Evolutionary conservation across 2,797 vertebrate species (phyloP).

Genomic region (Thunnus albacares): DNA sequence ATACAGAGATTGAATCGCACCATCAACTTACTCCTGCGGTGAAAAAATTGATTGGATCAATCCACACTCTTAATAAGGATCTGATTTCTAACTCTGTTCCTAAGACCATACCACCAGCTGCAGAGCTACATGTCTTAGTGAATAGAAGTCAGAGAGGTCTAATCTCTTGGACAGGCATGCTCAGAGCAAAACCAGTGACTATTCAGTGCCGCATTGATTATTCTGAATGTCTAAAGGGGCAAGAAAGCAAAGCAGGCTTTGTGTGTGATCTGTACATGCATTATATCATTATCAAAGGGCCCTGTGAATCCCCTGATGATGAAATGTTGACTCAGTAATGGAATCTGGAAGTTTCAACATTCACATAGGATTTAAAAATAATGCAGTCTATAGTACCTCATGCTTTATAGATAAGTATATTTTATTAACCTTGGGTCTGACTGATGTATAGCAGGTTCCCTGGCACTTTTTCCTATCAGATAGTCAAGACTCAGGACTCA

Average conservation of each 20-base stretch:
- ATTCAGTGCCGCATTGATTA: constrained; percentile 74
- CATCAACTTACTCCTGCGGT: constrained; percentile 67
- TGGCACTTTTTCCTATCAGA: constrained; percentile 26
- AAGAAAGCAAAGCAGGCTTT: constrained; percentile 27
- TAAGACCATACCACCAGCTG: constrained; percentile 56
- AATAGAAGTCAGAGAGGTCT: constrained; percentile 58
- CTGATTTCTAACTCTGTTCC: constrained; percentile 69
- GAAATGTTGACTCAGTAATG: constrained; percentile 51
- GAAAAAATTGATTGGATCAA: constrained; percentile 79
- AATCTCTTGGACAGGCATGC: constrained; percentile 54
- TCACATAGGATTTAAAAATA: constrained; percentile 33
- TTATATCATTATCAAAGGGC: constrained; percentile 48
- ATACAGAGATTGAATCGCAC: constrained; percentile 64
- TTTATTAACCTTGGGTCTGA: constrained; percentile 47
- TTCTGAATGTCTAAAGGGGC: constrained; percentile 57
- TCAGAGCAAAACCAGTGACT: constrained; percentile 44
- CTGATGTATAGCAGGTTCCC: constrained; percentile 39
- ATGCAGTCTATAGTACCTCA: constrained; percentile 12
- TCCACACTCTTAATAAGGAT: constrained; percentile 71
- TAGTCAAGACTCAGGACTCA: constrained; percentile 6
- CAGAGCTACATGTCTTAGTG: constrained; percentile 54
- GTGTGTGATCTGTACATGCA: constrained; percentile 12
- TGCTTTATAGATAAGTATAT: constrained; percentile 47
- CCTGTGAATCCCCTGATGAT: constrained; percentile 35
- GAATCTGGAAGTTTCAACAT: constrained; percentile 43